Percentiles rank a stretch among this genome's conserved stretches.
Conservation (phyloP, 2,888 invertebrate species). For the Drosophila pseudotakahashii region DNA sequence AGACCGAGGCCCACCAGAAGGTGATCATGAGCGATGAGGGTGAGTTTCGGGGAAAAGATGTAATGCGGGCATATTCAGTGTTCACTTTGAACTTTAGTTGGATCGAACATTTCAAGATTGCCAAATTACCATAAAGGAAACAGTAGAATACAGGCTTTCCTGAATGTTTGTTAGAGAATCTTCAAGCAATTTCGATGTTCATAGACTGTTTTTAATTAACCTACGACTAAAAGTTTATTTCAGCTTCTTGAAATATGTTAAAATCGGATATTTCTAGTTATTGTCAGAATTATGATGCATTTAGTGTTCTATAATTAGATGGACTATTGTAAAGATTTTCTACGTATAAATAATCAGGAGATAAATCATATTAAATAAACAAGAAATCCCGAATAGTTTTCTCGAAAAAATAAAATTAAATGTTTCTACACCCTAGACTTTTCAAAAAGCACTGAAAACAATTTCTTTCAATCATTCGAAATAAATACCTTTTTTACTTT, state of each 20-base stretch:
- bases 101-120: too few species aligned
- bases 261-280: background rate
- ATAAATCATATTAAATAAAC: background rate
- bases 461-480: constrained; percentile 12
- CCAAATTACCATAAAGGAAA: too few species aligned
- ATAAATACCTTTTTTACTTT: constrained; percentile 2
- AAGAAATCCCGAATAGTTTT: background rate
- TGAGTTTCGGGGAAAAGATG: constrained; percentile 23
- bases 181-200: too few species aligned
- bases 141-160: too few species aligned
- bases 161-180: too few species aligned
- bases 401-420: background rate
- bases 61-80: background rate
- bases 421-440: constrained; percentile 7
- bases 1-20: constrained; percentile 87
- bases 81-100: too few species aligned
- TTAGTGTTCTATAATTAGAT: constrained; percentile 2
- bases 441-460: constrained; percentile 1
- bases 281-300: background rate
- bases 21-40: constrained; percentile 89
- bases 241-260: background rate
- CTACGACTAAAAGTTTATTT: too few species aligned
- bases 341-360: too few species aligned
- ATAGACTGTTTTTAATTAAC: too few species aligned
- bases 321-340: background rate